phyloP scores from a whole-genome alignment of 2,888 invertebrate genomes.

The Agrochola lota region DNA sequence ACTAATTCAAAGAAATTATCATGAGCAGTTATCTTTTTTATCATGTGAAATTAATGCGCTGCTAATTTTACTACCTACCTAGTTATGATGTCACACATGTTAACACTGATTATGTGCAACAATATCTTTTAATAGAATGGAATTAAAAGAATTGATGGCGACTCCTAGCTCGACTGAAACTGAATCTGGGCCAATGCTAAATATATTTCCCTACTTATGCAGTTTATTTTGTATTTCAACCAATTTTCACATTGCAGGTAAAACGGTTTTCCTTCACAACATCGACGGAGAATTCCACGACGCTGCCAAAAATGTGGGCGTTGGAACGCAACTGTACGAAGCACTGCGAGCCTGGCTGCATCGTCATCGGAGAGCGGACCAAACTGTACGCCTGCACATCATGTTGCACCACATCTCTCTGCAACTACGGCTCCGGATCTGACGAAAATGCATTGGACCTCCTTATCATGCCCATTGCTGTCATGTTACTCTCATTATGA shows the following conservation, averaged over 20 bases:
- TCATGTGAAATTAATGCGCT: background rate
- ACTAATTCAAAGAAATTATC: background rate
- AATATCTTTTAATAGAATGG: background rate
- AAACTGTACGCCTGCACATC: constrained; percentile 96
- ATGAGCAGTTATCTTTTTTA: constrained; percentile 7
- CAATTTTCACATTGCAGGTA: constrained; percentile 88
- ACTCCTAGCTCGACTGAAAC: background rate
- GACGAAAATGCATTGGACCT: constrained; percentile 50
- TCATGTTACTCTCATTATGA: constrained; percentile 59
- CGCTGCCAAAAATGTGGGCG: constrained; percentile 94
- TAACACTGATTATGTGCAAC: background rate
- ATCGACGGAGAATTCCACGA: constrained; percentile 95
- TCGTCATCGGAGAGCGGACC: constrained; percentile 96
- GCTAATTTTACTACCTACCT: constrained; percentile 2
- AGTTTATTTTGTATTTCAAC: constrained; percentile 16
- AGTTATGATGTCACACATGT: background rate
- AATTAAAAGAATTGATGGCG: background rate
- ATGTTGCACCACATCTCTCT: constrained; percentile 94
- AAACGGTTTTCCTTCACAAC: constrained; percentile 96
- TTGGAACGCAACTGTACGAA: constrained; percentile 95
- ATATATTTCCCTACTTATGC: constrained; percentile 13
- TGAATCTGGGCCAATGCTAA: background rate
- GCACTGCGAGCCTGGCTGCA: constrained; percentile 96
- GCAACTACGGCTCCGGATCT: constrained; percentile 93
- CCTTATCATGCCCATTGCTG: constrained; percentile 36